Conservation (phyloP, 2,113 vertebrate species). For the Podarcis muralis region DNA sequence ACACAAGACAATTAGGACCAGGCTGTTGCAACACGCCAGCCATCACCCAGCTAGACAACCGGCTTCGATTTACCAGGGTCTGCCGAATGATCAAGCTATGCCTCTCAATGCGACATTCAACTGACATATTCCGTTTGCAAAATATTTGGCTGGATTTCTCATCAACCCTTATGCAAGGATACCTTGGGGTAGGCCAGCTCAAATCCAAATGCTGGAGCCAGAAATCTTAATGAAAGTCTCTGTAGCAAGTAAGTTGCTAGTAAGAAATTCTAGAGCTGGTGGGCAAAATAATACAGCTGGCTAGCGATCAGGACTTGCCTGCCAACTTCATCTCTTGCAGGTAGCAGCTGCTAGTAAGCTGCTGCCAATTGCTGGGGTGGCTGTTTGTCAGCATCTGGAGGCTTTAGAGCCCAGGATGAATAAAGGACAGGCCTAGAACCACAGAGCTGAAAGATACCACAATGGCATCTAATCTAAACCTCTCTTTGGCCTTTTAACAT, state of each 20-base stretch:
- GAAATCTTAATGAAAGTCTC: slow-evolving; percentile 7
- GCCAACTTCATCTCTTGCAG: not conserved
- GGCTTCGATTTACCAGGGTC: not conserved
- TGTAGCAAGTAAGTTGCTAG: not conserved
- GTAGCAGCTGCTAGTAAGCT: slow-evolving; percentile 8
- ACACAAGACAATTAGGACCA: not conserved
- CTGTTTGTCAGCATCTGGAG: not conserved
- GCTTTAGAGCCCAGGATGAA: not conserved
- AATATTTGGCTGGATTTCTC: not conserved
- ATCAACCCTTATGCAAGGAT: not conserved
- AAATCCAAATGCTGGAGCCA: not conserved
- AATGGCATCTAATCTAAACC: not conserved
- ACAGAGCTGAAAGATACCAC: not conserved
- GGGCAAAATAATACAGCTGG: not conserved
- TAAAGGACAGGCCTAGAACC: not conserved
- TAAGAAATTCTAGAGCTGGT: not conserved
- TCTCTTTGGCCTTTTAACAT: not conserved
- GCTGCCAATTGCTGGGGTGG: not conserved
- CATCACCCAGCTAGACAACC: not conserved
- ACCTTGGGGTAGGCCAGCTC: not conserved
- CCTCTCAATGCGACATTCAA: not conserved
- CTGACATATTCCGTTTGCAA: not conserved
- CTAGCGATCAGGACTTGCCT: not conserved
- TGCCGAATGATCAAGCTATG: not conserved
- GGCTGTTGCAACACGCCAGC: not conserved